These are phyloP conservation scores for Megalonaias nervosa DNA, from an alignment of 1,140 invertebrate species.

Conservation along the genomic window DNA sequence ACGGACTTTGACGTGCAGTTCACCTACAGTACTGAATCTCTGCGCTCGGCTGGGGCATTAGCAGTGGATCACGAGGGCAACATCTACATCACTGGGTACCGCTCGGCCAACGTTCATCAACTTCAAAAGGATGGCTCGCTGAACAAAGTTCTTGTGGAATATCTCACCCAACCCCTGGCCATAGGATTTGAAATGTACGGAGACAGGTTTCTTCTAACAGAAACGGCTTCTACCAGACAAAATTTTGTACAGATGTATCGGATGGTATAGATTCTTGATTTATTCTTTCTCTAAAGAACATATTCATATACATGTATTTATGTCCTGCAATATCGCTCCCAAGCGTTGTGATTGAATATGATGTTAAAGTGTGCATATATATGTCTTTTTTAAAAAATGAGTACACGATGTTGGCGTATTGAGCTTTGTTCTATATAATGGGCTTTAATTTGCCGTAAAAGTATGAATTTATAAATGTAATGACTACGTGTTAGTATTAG, in stretches of 20 bases:
- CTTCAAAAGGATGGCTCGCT: constrained; percentile 24
- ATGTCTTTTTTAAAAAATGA: too few relatives aligned
- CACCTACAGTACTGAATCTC: constrained; percentile 29
- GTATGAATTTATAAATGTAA: too few relatives aligned
- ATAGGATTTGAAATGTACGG: constrained; percentile 26
- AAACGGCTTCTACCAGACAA: constrained; percentile 27
- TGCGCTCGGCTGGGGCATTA: constrained; percentile 29
- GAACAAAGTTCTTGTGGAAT: constrained; percentile 27
- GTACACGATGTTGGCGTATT: too few relatives aligned
- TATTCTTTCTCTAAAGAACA: too few relatives aligned
- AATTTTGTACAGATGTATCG: constrained; percentile 30
- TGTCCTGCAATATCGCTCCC: too few relatives aligned
- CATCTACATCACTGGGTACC: constrained; percentile 32
- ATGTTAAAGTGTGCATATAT: too few relatives aligned
- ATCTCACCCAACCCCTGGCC: constrained; percentile 27
- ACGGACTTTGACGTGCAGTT: constrained; percentile 23
- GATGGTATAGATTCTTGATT: constrained; percentile 1
- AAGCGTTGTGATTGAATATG: too few relatives aligned
- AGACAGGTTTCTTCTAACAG: constrained; percentile 24
- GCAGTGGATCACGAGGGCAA: constrained; percentile 32
- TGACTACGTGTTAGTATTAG: too few relatives aligned
- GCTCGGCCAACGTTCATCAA: constrained; percentile 30
- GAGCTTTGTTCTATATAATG: too few relatives aligned
- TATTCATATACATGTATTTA: too few relatives aligned
- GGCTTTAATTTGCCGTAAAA: too few relatives aligned